phyloP scores from a whole-genome alignment of 92 coral and sea anemone genomes.

The Chrysogorgia sp. region DNA sequence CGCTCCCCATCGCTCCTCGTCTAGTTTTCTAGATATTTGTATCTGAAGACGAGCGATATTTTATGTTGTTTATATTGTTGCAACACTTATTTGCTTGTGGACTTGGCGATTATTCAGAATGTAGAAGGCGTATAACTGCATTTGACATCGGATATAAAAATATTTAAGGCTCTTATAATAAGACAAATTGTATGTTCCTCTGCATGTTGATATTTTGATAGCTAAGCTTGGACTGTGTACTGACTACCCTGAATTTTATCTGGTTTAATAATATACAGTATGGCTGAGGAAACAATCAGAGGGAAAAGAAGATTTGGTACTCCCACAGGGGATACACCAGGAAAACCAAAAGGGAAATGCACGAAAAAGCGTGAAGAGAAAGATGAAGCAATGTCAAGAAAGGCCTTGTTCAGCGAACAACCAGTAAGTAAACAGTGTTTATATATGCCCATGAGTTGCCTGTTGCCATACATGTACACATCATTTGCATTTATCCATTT shows the following conservation, averaged over 20 bases:
- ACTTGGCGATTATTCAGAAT: not conserved
- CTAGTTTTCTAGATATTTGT: not conserved
- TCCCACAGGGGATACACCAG: constrained; percentile 25
- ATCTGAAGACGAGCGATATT: not conserved
- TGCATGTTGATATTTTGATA: too few species aligned
- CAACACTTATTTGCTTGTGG: not conserved
- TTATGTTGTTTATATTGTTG: too few species aligned
- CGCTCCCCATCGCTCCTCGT: not conserved
- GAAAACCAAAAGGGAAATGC: constrained; percentile 2
- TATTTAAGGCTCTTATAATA: too few species aligned
- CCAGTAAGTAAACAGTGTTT: too few species aligned
- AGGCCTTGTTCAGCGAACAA: constrained; percentile 19
- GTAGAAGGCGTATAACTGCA: not conserved
- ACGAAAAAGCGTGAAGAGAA: not conserved
- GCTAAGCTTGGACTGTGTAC: too few species aligned
- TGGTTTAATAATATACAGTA: too few species aligned
- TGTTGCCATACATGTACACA: too few species aligned
- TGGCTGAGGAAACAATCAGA: too few species aligned
- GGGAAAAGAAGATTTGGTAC: constrained; percentile 3
- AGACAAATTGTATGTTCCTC: too few species aligned
- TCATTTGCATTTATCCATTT: too few species aligned
- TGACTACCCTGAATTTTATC: too few species aligned
- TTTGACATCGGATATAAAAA: not conserved
- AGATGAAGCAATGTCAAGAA: not conserved
- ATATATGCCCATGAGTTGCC: too few species aligned